These are phyloP conservation scores for Scartelaos histophorus DNA, from an alignment of 2,113 vertebrate species.

Conservation along the genomic window DNA sequence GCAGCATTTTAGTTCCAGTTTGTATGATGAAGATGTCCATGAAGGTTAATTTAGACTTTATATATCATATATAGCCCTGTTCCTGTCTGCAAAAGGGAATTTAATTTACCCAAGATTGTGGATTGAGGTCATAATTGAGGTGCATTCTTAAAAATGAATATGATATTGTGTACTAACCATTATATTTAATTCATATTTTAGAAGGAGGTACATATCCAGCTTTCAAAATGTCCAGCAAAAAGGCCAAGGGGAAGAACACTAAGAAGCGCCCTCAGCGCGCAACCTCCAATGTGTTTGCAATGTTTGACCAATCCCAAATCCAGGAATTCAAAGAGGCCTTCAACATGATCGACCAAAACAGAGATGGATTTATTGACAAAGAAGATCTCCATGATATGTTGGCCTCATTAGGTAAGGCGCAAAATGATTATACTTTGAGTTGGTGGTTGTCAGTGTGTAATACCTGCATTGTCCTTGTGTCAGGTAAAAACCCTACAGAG, in stretches of 20 bases:
- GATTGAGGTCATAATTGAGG: too few relatives aligned
- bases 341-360: conserved; percentile 95
- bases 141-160: background rate
- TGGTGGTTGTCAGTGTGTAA: background rate
- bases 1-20: too few relatives aligned
- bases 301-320: conserved; percentile 95
- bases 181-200: background rate
- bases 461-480: background rate
- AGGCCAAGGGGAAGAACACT: conserved; percentile 92
- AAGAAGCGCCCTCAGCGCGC: conserved; percentile 94
- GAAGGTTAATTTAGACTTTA: too few relatives aligned
- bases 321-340: conserved; percentile 96
- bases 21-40: too few relatives aligned
- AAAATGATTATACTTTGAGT: background rate
- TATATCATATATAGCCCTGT: too few relatives aligned
- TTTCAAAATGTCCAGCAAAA: conserved; percentile 91
- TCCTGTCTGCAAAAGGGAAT: too few relatives aligned
- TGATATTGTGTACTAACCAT: background rate
- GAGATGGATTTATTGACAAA: conserved; percentile 92
- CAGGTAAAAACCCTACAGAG: conserved; percentile 93
- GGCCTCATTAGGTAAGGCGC: conserved; percentile 84
- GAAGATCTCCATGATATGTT: conserved; percentile 94
- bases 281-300: conserved; percentile 92
- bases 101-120: too few relatives aligned
- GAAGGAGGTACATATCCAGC: conserved; percentile 7